Evolutionary conservation across 2,113 vertebrate genomes (phyloP).

Genomic region (Osmerus mordax): DNA sequence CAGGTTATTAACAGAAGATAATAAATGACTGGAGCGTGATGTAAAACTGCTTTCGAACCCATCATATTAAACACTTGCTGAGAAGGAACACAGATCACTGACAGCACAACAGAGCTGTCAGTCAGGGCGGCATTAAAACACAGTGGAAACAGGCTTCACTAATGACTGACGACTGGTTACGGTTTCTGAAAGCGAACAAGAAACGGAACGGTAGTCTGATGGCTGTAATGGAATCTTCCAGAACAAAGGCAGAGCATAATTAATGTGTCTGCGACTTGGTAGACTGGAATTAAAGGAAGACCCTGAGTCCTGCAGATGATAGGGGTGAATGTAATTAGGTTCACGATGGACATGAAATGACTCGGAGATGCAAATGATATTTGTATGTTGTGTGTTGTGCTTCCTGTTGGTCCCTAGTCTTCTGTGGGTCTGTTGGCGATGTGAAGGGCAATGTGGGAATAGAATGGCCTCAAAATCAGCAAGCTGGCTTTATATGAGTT

Average conservation of each 20-base stretch:
- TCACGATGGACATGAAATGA: slow-evolving; percentile 25
- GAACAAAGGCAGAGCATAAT: slow-evolving; percentile 43
- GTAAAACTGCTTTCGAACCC: too few species aligned
- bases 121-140: too few species aligned
- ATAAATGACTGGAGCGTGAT: too few species aligned
- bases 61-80: too few species aligned
- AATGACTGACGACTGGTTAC: slow-evolving; percentile 14
- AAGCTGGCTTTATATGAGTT: too few species aligned
- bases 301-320: background rate
- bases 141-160: background rate
- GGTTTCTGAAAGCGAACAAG: slow-evolving; percentile 29
- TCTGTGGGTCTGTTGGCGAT: too few species aligned
- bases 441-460: too few species aligned
- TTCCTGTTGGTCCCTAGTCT: too few species aligned
- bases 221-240: slow-evolving; percentile 40
- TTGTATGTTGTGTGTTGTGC: background rate
- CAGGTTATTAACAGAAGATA: too few species aligned
- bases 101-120: too few species aligned
- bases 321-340: slow-evolving; percentile 11
- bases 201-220: background rate
- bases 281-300: background rate
- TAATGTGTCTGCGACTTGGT: slow-evolving; percentile 19
- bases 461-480: too few species aligned
- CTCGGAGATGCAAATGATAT: slow-evolving; percentile 16
- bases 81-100: too few species aligned